phyloP scores from a whole-genome alignment of 2,113 vertebrate genomes.

The Apus apus region DNA sequence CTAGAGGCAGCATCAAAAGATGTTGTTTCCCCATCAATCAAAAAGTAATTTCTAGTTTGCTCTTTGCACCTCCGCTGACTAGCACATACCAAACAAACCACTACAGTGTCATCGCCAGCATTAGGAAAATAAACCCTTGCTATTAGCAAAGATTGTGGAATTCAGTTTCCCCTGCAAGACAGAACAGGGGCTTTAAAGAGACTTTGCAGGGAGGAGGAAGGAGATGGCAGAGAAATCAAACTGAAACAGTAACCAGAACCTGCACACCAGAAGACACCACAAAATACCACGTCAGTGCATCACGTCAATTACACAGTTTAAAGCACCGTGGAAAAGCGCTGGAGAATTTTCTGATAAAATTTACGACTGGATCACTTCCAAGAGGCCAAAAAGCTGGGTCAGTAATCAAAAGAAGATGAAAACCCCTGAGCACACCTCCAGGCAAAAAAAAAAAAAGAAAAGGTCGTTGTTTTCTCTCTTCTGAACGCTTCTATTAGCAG shows the following conservation, averaged over 20 bases:
- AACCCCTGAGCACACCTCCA: neutral
- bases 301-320: neutral
- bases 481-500: neutral
- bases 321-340: neutral
- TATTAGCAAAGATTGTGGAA: neutral
- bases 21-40: slow-evolving; percentile 6
- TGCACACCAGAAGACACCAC: neutral
- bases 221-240: neutral
- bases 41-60: neutral
- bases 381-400: neutral
- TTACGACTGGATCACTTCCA: neutral
- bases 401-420: neutral
- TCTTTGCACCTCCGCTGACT: neutral
- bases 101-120: fast-evolving
- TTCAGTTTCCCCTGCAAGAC: neutral
- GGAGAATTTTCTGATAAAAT: neutral
- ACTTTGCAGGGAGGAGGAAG: neutral
- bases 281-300: neutral
- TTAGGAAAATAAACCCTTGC: neutral
- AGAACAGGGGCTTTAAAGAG: neutral
- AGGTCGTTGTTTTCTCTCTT: neutral
- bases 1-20: neutral
- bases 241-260: neutral
- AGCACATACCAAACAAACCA: neutral
- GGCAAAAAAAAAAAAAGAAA: neutral